Evolutionary conservation across 2,797 vertebrate species (phyloP), one percentile per base, ranked within the genome.

Genomic region (Hippopotamyrus pictus): DNA sequence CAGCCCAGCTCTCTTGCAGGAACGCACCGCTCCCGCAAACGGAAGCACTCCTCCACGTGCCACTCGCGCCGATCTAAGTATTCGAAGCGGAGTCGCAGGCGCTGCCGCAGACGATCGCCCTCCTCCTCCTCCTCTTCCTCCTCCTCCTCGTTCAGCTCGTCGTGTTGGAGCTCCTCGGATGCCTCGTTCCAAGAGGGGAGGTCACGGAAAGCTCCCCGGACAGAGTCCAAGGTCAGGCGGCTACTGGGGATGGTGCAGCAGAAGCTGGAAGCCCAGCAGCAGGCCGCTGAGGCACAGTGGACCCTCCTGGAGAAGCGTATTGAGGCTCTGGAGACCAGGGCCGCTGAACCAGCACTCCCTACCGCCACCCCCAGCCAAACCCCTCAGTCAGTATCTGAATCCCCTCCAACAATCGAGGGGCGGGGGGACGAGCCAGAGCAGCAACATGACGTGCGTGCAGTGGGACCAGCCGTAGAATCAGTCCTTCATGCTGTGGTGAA

Each of bases 181-280:
- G 90, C 90, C 25, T 89, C 90, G 2, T 84, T 90, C 1, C 83
- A 65, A 12, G 88, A 88, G 88, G 91, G 79, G 57, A 90, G 88
- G 84, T 50, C 89, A 14, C 90, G 76, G n/a, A 53, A 88, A 6
- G 91, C 86, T 54, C 59, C 76, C 0, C 83, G 33, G 37, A 91
- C 44, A 7, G 59, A 29, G 44, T 19, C 57, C 11, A 88, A 65
- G 44, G 57, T 65, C 37, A 5, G 59, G 37, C 57, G 8, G n/a
- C 89, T 93, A 14, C 85, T 93, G 44, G 90, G 91, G 86, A 85
- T 89, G 59, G 89, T 93, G 87, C 90, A 93, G 57, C 91, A 92
- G 91, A 92, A 92, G 54, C 65, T 93, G 88, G 92, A 92, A 22
- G 88, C 91, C 8, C 92, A 92, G 48, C 91, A 92, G 83, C 90